Evolutionary conservation across 2,888 invertebrate species (phyloP).

Genomic region (Morpho helenor): DNA sequence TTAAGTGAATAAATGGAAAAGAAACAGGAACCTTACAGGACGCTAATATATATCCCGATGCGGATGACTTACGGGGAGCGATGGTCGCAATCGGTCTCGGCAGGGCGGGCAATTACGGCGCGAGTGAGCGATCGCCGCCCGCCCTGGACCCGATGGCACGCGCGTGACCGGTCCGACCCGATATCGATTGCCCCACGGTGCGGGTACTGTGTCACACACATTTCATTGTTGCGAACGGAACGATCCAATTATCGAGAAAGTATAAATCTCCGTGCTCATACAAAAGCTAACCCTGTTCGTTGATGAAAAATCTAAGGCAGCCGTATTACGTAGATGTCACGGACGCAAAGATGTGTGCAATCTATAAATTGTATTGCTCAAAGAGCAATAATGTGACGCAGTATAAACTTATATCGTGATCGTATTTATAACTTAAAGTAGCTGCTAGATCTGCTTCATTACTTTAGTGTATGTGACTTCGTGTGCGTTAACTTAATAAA

Average conservation of each 20-base stretch:
- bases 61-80: slow-evolving; percentile 13
- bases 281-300: background rate
- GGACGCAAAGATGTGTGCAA: no score
- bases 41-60: slow-evolving; percentile 16
- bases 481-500: no score
- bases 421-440: no score
- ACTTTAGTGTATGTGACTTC: no score
- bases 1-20: no score
- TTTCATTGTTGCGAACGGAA: slow-evolving; percentile 6
- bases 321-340: no score
- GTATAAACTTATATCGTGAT: no score
- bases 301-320: background rate
- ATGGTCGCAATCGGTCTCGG: slow-evolving; percentile 22
- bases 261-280: slow-evolving; percentile 2
- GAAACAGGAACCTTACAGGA: background rate
- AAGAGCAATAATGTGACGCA: no score
- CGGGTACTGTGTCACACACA: slow-evolving; percentile 18
- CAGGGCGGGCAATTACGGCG: slow-evolving; percentile 23
- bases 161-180: slow-evolving; percentile 17
- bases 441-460: no score
- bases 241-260: slow-evolving; percentile 14
- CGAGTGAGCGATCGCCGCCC: slow-evolving; percentile 27
- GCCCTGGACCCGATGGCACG: slow-evolving; percentile 10
- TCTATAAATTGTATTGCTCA: no score
- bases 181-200: slow-evolving; percentile 20